These are phyloP conservation scores for Lepeophtheirus nordmannii DNA, from an alignment of 2,888 invertebrate species.

Conservation along the genomic window DNA sequence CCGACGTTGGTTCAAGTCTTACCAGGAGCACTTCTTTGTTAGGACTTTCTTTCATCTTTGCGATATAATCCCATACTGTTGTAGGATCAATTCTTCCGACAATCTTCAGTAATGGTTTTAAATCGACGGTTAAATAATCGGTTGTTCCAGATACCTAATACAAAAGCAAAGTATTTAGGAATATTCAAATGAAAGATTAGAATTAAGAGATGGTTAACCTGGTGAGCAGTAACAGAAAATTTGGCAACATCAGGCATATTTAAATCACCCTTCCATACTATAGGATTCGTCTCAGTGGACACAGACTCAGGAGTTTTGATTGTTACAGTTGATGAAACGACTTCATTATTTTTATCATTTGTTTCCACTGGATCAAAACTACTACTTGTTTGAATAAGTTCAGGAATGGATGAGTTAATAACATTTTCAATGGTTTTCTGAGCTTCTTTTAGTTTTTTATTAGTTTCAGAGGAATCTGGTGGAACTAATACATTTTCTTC, in stretches of 20 bases:
- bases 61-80: constrained; percentile 80
- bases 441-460: constrained; percentile 17
- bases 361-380: constrained; percentile 25
- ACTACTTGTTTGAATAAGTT: neutral
- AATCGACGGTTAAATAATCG: constrained; percentile 50
- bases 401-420: constrained; percentile 21
- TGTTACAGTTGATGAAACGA: constrained; percentile 55
- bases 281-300: constrained; percentile 31
- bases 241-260: constrained; percentile 81
- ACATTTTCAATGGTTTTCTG: constrained; percentile 23
- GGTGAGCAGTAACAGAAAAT: constrained; percentile 64
- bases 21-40: constrained; percentile 58
- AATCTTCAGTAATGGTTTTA: constrained; percentile 56
- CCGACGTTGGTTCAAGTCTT: constrained; percentile 59
- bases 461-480: constrained; percentile 21
- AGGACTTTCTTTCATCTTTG: constrained; percentile 46
- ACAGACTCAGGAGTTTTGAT: constrained; percentile 37
- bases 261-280: constrained; percentile 66
- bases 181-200: neutral
- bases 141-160: constrained; percentile 43
- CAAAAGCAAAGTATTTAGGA: constrained; percentile 10
- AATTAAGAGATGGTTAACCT: constrained; percentile 40
- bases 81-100: constrained; percentile 80
- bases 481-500: neutral
- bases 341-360: constrained; percentile 39